Evolutionary conservation across 2,888 invertebrate species (phyloP), one percentile per base, ranked within the genome.

Genomic region (Clusia tigrina): DNA sequence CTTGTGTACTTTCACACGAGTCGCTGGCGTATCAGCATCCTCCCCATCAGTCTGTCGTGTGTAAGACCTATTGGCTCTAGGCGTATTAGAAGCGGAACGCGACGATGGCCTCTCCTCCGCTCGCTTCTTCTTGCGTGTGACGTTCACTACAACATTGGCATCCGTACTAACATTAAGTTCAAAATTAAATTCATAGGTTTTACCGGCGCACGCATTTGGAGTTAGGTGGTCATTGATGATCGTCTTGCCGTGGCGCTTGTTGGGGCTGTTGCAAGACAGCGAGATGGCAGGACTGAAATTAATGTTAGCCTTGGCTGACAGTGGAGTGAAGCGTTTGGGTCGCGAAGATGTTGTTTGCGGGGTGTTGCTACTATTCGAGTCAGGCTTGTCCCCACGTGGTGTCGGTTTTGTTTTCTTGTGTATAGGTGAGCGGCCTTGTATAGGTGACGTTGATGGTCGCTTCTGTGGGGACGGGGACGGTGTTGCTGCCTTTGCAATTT

Each of bases 131-230:
- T 83, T 83, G 17, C 84, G 79, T 64, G 81, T 82, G 0, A 84
- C 81, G 65, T 83, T 83, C 1, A 84, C 81, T 60, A 84, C 74
- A 32, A 84, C 81, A 73, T 84, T 81, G n/a, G 84, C 83, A 67
- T 84, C 84, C 76, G 83, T 70, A 64, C 84, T 84, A 3, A 84
- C 83, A 68, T 84, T 82, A 32, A 84, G 64, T 62, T 84, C 83
- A 57, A 84, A 81, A 71, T 84, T 83, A 20, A 84, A 79, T 65
- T 84, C 81, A 62, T 83, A 83, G 0, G 80, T 82, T 70, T 84
- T 84, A 1, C 74, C 75, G 15, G 79, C 73, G 24, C 77, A 78
- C 9, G 77, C 71, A 60, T 80, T 81, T 0, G 82, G 83, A 0
- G 82, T 81, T 3, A 82, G 63, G 38, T 77, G 76, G 60, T 83